Percentiles rank a stretch among this genome's conserved stretches.
Conservation (phyloP, 2,113 vertebrate genomes). For the Sardina pilchardus region DNA sequence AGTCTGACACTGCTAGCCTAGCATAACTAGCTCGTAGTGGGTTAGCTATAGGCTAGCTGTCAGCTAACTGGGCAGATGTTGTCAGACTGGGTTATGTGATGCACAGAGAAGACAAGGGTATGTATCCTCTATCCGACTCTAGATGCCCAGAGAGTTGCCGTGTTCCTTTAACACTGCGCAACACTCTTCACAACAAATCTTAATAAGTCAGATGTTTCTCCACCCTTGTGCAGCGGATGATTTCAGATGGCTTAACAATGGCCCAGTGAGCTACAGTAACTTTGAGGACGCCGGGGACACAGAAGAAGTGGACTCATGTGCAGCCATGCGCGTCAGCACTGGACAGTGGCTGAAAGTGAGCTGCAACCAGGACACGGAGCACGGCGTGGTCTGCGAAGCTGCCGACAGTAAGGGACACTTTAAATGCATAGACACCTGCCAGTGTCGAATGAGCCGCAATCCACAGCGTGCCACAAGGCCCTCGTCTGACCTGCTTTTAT, state of each 20-base stretch:
- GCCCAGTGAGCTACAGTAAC: slow-evolving; percentile 72
- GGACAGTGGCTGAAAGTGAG: slow-evolving; percentile 80
- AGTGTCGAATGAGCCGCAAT: not conserved
- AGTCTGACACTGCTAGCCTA: too few relatives aligned
- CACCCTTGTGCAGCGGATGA: slow-evolving; percentile 64
- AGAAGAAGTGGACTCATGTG: slow-evolving; percentile 75
- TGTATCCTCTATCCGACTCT: not conserved
- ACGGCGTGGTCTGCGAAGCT: slow-evolving; percentile 79
- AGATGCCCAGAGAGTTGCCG: too few relatives aligned
- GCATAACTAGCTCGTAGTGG: too few relatives aligned
- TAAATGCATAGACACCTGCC: not conserved
- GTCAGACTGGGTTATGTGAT: too few relatives aligned
- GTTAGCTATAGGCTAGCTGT: too few relatives aligned
- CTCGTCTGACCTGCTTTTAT: slow-evolving; percentile 23
- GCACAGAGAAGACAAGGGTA: too few relatives aligned
- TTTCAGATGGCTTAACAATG: slow-evolving; percentile 77
- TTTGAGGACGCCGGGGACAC: slow-evolving; percentile 66
- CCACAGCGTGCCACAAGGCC: not conserved
- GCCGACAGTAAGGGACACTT: slow-evolving; percentile 68
- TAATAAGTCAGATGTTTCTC: not conserved
- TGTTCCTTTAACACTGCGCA: not conserved
- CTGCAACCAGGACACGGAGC: slow-evolving; percentile 71
- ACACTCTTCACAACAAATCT: not conserved
- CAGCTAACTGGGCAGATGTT: too few relatives aligned
- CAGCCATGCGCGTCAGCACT: slow-evolving; percentile 70